Evolutionary conservation across 1,140 invertebrate genomes (phyloP), one percentile per base, ranked within the genome.

Genomic region (Pogonognathellus flavescens): DNA sequence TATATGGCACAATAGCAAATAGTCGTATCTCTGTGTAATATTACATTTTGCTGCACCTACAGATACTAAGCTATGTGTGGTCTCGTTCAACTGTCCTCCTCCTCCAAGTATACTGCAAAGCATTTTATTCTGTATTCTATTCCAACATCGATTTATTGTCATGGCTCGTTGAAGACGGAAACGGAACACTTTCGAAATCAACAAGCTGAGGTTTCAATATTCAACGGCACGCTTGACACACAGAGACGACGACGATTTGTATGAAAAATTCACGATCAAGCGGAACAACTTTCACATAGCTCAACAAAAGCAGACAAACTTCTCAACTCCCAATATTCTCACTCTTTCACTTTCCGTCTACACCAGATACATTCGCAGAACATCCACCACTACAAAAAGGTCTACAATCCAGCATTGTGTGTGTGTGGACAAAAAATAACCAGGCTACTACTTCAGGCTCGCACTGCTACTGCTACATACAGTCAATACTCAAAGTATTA

Each of bases 241-340:
- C 70, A 76, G 11, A 57, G 70, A 41, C 70, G 70, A 76, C 25
- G 31, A 76, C 31, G 70, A 76, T 76, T 76, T 76, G 31, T 76
- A 76, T 76, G 70, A 76, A 76, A 76, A 76, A 76, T 76, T 76
- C 70, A 76, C 70, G 70, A 76, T 76, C 70, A 76, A 76, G 70
- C 41, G 31, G 70, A 76, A 41, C 41, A 76, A 76, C 25, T 66
- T 31, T 66, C 70, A 49, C 70, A 50, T 50, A 8, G 41, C 41
- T 49, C 41, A 16, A 76, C 70, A 76, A 76, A 76, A 49, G 41
- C 31, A 31, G 70, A 76, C 70, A 76, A 76, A 76, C 70, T 76
- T 76, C 16, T 50, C 31, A 76, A 76, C 25, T 76, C 31, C 25
- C 10, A 41, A 41, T 41, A 18, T 18, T 76, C 70, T 49, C 70